These are phyloP conservation scores for Thaumetopoea pityocampa DNA, from an alignment of 1,140 invertebrate genomes.

Conservation along the genomic window DNA sequence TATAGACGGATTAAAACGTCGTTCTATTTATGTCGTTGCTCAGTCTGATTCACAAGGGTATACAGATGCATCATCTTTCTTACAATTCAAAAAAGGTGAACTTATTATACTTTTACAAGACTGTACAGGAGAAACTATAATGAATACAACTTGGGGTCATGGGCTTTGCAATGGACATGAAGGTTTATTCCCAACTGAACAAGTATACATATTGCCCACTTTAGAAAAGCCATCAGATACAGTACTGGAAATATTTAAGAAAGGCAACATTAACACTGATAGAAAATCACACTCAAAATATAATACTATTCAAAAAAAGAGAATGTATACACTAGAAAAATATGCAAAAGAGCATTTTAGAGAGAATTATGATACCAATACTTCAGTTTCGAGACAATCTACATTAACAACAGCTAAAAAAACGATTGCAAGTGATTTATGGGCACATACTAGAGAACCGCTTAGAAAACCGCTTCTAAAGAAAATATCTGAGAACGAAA, in stretches of 20 bases:
- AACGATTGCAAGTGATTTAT: conserved; percentile 81
- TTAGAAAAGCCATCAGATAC: conserved; percentile 83
- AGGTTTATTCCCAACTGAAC: conserved; percentile 92
- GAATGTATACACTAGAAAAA: conserved; percentile 87
- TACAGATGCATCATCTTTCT: conserved; percentile 76
- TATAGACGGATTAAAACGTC: conserved; percentile 90
- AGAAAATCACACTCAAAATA: conserved; percentile 65
- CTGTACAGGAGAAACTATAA: conserved; percentile 83
- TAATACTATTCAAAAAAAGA: conserved; percentile 78
- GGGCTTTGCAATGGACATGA: conserved; percentile 81
- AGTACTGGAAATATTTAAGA: conserved; percentile 78
- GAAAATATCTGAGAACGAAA: conserved; percentile 86
- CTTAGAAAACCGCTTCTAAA: conserved; percentile 91
- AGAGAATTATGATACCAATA: conserved; percentile 64
- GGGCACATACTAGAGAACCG: conserved; percentile 90
- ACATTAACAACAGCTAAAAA: conserved; percentile 80
- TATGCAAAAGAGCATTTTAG: conserved; percentile 91
- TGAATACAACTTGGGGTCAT: conserved; percentile 85
- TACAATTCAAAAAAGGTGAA: conserved; percentile 88
- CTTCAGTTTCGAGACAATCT: conserved; percentile 79
- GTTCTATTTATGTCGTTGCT: conserved; percentile 90
- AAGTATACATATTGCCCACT: conserved; percentile 91
- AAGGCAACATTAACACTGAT: conserved; percentile 69
- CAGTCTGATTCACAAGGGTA: conserved; percentile 78
- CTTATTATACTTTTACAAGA: conserved; percentile 88